A percentile compares a stretch with the other conserved stretches of the same genome.
Conservation (phyloP, 2,797 vertebrate species). For the Oophaga sylvatica region DNA sequence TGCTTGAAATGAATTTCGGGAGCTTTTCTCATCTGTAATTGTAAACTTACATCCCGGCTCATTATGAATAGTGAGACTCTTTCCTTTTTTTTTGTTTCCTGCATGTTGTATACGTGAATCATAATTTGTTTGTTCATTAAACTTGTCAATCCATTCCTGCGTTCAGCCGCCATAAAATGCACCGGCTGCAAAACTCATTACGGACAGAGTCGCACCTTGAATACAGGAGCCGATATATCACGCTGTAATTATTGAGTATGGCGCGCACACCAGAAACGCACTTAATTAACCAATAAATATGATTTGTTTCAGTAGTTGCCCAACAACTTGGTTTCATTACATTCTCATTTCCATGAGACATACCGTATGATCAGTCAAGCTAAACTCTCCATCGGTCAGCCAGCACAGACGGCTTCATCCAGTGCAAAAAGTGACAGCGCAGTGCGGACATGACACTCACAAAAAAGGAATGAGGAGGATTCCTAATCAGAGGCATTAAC, state of each 20-base stretch:
- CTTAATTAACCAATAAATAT: constrained; percentile 56
- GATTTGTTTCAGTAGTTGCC: constrained; percentile 45
- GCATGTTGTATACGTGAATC: constrained; percentile 6
- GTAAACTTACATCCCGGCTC: not conserved
- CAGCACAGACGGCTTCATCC: not conserved
- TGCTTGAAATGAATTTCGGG: too few species aligned
- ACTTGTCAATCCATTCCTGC: constrained; percentile 26
- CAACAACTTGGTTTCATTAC: constrained; percentile 49
- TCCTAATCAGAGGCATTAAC: constrained; percentile 7
- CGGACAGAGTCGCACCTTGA: constrained; percentile 34
- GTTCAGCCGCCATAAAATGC: constrained; percentile 30
- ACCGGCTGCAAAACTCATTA: constrained; percentile 34
- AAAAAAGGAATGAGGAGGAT: not conserved
- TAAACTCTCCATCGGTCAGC: constrained; percentile 26
- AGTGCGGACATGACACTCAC: constrained; percentile 9
- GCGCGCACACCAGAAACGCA: constrained; percentile 28
- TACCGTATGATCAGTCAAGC: constrained; percentile 48
- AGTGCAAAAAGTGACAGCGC: not conserved
- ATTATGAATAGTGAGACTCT: not conserved
- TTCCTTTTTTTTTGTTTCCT: not conserved
- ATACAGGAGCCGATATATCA: constrained; percentile 28
- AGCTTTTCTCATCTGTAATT: not conserved
- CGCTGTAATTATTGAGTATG: constrained; percentile 36
- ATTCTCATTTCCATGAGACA: constrained; percentile 31
- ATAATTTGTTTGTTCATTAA: constrained; percentile 40